phyloP scores from a whole-genome alignment of 2,888 invertebrate genomes.

The Ceramica pisi region DNA sequence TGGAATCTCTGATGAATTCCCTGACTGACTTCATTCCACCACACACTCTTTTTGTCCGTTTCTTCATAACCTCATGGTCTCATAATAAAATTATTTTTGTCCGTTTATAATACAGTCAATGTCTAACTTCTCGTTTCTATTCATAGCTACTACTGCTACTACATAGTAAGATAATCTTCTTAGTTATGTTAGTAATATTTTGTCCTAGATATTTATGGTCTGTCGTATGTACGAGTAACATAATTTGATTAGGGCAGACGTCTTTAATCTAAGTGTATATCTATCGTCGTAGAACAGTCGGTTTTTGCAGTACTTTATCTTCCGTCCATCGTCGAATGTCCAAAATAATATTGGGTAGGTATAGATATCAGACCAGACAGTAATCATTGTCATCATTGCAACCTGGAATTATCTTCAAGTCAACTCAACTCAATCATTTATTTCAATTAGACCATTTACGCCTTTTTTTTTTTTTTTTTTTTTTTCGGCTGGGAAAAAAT shows the following conservation, averaged over 20 bases:
- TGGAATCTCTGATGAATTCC: not conserved
- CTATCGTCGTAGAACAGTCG: not conserved
- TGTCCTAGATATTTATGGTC: constrained; percentile 1
- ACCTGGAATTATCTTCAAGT: no score
- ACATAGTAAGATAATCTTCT: constrained; percentile 16
- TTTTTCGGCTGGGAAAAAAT: no score
- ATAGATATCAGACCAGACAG: not conserved
- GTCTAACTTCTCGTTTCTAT: constrained; percentile 37
- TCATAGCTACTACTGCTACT: constrained; percentile 21
- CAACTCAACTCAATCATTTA: no score
- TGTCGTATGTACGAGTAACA: not conserved
- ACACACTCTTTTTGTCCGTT: not conserved
- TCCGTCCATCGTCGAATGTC: not conserved
- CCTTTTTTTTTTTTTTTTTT: no score
- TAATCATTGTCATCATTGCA: not conserved
- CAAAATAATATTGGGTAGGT: not conserved
- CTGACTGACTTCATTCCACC: no score
- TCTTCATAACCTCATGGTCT: not conserved
- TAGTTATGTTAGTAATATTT: constrained; percentile 17
- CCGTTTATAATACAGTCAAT: constrained; percentile 9
- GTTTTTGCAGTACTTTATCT: not conserved
- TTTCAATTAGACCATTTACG: no score
- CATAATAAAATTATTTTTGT: constrained; percentile 11
- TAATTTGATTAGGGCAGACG: not conserved
- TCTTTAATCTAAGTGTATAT: constrained; percentile 2